phyloP scores from a whole-genome alignment of 2,888 invertebrate genomes.

The Epirrhoe alternata region DNA sequence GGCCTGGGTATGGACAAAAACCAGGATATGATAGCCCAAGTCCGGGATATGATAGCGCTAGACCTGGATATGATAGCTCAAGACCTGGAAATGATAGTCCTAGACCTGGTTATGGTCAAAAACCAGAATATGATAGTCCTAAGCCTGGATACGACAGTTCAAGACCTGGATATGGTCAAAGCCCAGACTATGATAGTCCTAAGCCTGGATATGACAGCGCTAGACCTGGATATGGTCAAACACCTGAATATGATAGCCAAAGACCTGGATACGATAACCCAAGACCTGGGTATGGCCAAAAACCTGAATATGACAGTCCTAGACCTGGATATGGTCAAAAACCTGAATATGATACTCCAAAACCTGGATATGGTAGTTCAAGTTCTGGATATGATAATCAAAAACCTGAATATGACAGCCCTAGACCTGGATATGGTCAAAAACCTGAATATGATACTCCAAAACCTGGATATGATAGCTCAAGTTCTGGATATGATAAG shows the following conservation, averaged over 20 bases:
- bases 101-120: too few species aligned
- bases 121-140: constrained; percentile 32
- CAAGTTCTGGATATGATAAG: constrained; percentile 29
- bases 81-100: constrained; percentile 29
- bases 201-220: constrained; percentile 30
- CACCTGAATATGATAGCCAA: constrained; percentile 25
- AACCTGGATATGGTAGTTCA: constrained; percentile 24
- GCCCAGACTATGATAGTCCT: constrained; percentile 29
- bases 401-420: constrained; percentile 30
- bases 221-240: constrained; percentile 32
- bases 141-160: constrained; percentile 27
- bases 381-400: too few species aligned
- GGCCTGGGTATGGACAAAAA: constrained; percentile 28
- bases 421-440: constrained; percentile 27
- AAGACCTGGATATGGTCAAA: constrained; percentile 22
- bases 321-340: constrained; percentile 30
- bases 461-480: constrained; percentile 28
- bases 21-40: constrained; percentile 31
- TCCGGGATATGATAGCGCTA: constrained; percentile 31
- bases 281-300: constrained; percentile 36
- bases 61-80: constrained; percentile 29
- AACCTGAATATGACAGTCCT: constrained; percentile 30
- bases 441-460: constrained; percentile 23
- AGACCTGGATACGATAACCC: constrained; percentile 26
- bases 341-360: constrained; percentile 24